phyloP scores from a whole-genome alignment of 2,797 vertebrate species.

The Aeoliscus strigatus region DNA sequence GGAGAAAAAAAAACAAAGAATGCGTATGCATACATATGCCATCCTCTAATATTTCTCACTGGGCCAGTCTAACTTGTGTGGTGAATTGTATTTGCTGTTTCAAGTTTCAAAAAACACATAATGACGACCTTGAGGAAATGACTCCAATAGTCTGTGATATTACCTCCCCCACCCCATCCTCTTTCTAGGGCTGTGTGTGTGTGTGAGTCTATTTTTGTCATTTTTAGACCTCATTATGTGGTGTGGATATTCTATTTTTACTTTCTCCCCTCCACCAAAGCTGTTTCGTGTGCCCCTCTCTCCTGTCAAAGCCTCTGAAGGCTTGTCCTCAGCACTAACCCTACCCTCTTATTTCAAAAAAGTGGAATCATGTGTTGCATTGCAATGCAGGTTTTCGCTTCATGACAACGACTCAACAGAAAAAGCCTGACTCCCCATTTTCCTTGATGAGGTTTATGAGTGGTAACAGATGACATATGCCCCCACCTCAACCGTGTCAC shows the following conservation, averaged over 20 bases:
- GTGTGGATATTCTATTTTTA: slow-evolving; percentile 61
- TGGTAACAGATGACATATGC: too few species aligned
- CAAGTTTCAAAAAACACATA: slow-evolving; percentile 23
- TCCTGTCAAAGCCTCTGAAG: slow-evolving; percentile 4
- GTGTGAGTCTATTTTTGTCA: slow-evolving; percentile 45
- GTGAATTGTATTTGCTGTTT: slow-evolving; percentile 23
- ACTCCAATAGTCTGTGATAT: slow-evolving; percentile 20
- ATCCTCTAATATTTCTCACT: too few species aligned
- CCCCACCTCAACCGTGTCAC: too few species aligned
- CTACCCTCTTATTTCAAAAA: slow-evolving; percentile 60
- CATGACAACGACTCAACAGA: too few species aligned
- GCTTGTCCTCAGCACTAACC: slow-evolving; percentile 28
- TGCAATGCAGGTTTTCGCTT: too few species aligned
- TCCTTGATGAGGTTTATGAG: too few species aligned
- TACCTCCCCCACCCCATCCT: slow-evolving; percentile 2
- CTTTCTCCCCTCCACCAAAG: slow-evolving; percentile 42
- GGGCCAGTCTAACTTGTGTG: slow-evolving; percentile 13
- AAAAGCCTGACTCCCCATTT: too few species aligned
- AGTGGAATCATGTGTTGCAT: slow-evolving; percentile 56
- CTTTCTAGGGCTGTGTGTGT: slow-evolving; percentile 11
- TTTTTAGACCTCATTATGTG: slow-evolving; percentile 65
- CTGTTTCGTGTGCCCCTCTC: slow-evolving; percentile 3
- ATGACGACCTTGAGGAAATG: slow-evolving; percentile 24
- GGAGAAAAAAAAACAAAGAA: too few species aligned
- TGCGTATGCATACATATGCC: background rate